These are phyloP conservation scores for Chloroceryle inda DNA, from an alignment of 2,797 vertebrate genomes.

Conservation along the genomic window DNA sequence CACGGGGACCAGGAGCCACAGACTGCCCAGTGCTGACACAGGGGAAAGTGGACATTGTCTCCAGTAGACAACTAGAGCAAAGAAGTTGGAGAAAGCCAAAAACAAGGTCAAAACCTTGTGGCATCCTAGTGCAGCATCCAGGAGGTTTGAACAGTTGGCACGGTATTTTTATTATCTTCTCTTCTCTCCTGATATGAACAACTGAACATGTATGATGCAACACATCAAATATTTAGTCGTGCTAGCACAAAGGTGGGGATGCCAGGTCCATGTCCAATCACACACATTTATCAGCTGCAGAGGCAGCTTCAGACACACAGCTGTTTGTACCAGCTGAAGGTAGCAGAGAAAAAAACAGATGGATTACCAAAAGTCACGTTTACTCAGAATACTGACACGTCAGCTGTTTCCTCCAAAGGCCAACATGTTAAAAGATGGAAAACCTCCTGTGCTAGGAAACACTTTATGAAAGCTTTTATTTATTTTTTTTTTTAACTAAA, in stretches of 20 bases:
- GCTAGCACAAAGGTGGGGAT: neutral
- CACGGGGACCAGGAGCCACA: neutral
- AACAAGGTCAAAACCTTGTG: rapidly evolving
- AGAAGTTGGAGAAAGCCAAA: neutral
- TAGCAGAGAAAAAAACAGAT: neutral
- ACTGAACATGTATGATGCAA: neutral
- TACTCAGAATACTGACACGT: neutral
- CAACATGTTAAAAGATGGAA: neutral
- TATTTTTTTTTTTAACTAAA: neutral
- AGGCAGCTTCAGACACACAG: neutral
- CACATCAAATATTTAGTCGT: neutral
- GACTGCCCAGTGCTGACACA: neutral
- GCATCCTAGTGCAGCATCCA: neutral
- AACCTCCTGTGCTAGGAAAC: neutral
- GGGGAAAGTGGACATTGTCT: neutral
- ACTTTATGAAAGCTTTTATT: neutral
- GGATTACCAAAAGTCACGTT: neutral
- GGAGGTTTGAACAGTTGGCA: neutral
- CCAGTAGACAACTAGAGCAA: neutral
- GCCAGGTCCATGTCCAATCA: neutral
- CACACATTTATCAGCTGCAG: neutral
- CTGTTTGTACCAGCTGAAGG: rapidly evolving
- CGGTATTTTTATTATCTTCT: neutral
- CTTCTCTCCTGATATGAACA: neutral
- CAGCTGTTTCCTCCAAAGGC: neutral